Base-by-base conservation (phyloP, 1,140 invertebrate genomes). In the Portunus trituberculatus region DNA sequence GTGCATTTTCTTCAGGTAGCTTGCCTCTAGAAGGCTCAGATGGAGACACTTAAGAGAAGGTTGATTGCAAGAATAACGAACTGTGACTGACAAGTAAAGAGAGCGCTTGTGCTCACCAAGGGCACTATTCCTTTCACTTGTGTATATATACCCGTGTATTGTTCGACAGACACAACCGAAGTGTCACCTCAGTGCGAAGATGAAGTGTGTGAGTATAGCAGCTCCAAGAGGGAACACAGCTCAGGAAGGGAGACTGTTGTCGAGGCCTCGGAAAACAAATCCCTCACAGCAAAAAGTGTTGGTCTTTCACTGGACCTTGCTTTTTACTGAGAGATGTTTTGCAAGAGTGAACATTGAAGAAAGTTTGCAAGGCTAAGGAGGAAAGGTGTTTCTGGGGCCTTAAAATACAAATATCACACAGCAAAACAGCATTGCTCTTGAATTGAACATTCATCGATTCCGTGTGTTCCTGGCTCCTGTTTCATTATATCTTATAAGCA, bases 61-160 rank as follows among this genome's bases (percentile, higher is more conserved):
- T 3, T n/a, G 25, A 2, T 1, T 8, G 1, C 20, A 7, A 20
- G 16, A 25, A n/a, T 25, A 76, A 76, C 67, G 20, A 76, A 76
- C n/a, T n/a, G 10, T n/a, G 1, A 76, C 4, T 0, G 12, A 76
- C 20, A n/a, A 20, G 59, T 25, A 10, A 76, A 76, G 67, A n/a
- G 67, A 76, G 67, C 67, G n/a, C 7, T 25, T 76, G 20, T 76
- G 67, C 6, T 76, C 3, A 76, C 67, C 20, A 76, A 20, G 67
- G 67, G 67, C 67, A n/a, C n/a, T n/a, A n/a, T 76, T 2, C 67
- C 67, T 76, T 76, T 76, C 67, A 76, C 67, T n/a, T 76, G 67
- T 88, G 45, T 88, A 88, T 88, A 88, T 88, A 88, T 88, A 88
- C 45, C 16, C 20, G 45, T 88, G 20, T 32, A 88, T 25, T 6